Conservation (phyloP, 2,113 vertebrate genomes). For the Puffinus mauretanicus region DNA sequence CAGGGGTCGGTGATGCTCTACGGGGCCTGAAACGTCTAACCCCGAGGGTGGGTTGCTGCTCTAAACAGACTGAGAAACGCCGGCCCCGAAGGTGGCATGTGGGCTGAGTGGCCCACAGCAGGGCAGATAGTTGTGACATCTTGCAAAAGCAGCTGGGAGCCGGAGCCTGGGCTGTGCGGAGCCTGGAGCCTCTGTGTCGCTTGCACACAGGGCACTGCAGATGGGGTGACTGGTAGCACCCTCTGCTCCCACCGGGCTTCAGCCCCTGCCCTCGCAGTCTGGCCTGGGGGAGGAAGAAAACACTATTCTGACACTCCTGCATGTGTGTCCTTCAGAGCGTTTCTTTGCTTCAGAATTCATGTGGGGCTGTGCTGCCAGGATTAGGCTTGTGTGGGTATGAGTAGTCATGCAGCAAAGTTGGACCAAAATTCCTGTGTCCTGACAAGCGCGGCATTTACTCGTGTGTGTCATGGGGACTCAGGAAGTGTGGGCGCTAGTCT, state of each 20-base stretch:
- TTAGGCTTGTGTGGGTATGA: neutral
- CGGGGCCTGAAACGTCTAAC: rapidly evolving
- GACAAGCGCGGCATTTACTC: neutral
- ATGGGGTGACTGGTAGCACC: neutral
- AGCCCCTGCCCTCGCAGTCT: rapidly evolving
- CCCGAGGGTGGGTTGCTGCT: neutral
- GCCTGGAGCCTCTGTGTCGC: neutral
- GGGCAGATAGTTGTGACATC: neutral
- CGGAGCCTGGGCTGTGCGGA: neutral
- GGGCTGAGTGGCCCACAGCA: neutral
- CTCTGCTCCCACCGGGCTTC: rapidly evolving
- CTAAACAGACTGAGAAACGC: neutral
- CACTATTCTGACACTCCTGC: rapidly evolving
- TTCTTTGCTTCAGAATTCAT: neutral
- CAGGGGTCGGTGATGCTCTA: rapidly evolving
- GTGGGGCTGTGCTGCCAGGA: neutral
- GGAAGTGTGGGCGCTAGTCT: neutral
- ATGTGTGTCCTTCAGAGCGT: neutral
- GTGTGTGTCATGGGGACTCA: neutral
- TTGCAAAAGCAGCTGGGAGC: neutral
- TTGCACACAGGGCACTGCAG: rapidly evolving
- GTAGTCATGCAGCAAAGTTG: neutral
- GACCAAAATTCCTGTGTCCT: neutral
- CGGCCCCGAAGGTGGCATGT: rapidly evolving
- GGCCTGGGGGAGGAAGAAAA: neutral